phyloP scores from a whole-genome alignment of 2,888 invertebrate genomes.

The Drosophila quinaria region DNA sequence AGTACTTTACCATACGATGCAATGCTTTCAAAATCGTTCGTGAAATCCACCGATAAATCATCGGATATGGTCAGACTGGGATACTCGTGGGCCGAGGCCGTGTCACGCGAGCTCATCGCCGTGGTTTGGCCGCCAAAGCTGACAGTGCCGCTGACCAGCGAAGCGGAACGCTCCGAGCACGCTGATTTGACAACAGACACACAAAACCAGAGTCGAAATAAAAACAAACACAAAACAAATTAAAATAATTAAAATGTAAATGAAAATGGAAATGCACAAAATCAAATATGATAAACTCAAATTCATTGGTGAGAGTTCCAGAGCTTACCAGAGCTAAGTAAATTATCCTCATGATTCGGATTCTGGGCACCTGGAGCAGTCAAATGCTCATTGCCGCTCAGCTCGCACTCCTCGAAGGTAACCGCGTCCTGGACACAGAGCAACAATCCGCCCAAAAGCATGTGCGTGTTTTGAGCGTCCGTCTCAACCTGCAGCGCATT shows the following conservation, averaged over 20 bases:
- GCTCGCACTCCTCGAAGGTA: slow-evolving; percentile 90
- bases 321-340: slow-evolving; percentile 89
- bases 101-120: slow-evolving; percentile 84
- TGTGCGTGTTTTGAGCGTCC: slow-evolving; percentile 94
- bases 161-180: slow-evolving; percentile 86
- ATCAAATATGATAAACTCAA: background rate
- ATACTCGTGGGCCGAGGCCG: slow-evolving; percentile 85
- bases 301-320: background rate
- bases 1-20: slow-evolving; percentile 84
- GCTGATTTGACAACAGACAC: slow-evolving; percentile 67
- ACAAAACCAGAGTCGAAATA: slow-evolving; percentile 37
- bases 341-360: slow-evolving; percentile 86
- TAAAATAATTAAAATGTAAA: slow-evolving; percentile 33
- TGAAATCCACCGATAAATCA: slow-evolving; percentile 85
- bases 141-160: slow-evolving; percentile 85
- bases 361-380: slow-evolving; percentile 84
- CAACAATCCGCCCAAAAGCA: slow-evolving; percentile 92
- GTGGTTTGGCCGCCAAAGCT: slow-evolving; percentile 84
- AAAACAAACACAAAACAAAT: slow-evolving; percentile 33
- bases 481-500: slow-evolving; percentile 93
- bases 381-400: slow-evolving; percentile 87
- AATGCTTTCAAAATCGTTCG: slow-evolving; percentile 85
- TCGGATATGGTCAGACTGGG: slow-evolving; percentile 86
- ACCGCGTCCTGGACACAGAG: slow-evolving; percentile 93
- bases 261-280: slow-evolving; percentile 15